Conservation (phyloP, 2,888 invertebrate genomes). For the Sphaerophoria rueppellii region DNA sequence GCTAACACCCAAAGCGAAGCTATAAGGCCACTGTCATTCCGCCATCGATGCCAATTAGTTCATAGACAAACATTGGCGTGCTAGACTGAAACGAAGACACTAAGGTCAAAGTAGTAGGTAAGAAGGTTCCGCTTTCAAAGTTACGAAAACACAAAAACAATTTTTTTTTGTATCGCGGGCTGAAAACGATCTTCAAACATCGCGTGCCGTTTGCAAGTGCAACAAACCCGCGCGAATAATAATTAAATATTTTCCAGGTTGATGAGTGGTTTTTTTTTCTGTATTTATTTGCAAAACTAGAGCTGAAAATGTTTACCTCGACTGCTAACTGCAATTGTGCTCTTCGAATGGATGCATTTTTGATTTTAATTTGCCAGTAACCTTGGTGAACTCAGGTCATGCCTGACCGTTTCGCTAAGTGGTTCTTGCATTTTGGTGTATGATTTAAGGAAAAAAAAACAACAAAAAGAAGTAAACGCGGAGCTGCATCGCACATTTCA, state of each 20-base stretch:
- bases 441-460: conserved; percentile 35
- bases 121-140: conserved; percentile 65
- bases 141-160: conserved; percentile 14
- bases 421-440: conserved; percentile 53
- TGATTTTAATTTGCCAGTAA: conserved; percentile 69
- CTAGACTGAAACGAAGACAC: not conserved
- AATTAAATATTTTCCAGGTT: conserved; percentile 69
- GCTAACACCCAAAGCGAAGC: no score
- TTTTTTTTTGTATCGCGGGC: conserved; percentile 42
- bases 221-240: conserved; percentile 66
- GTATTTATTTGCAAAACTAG: conserved; percentile 42
- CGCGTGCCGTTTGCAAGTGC: conserved; percentile 60
- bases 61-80: conserved; percentile 14
- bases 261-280: conserved; percentile 42
- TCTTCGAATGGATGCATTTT: conserved; percentile 54
- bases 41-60: conserved; percentile 3
- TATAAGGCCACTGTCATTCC: not conserved
- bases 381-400: conserved; percentile 73
- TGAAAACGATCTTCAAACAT: conserved; percentile 50
- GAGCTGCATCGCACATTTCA: conserved; percentile 43
- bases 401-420: conserved; percentile 73
- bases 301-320: conserved; percentile 25
- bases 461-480: not conserved
- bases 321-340: conserved; percentile 20
- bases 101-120: conserved; percentile 59